Evolutionary conservation across 2,797 vertebrate genomes (phyloP).

Genomic region (Gobionotothen gibberifrons): DNA sequence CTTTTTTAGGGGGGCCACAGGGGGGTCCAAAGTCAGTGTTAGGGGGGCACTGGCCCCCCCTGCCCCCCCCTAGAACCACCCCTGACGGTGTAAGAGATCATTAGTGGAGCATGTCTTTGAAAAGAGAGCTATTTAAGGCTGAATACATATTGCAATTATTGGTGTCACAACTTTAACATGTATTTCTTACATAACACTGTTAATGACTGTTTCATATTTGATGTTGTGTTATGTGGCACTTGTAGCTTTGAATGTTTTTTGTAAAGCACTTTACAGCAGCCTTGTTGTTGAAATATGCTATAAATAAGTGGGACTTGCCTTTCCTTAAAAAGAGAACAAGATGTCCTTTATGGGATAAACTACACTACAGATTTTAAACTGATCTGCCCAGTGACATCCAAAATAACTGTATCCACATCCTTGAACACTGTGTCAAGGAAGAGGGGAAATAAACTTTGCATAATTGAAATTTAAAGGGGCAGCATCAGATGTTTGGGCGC

Average conservation of each 20-base stretch:
- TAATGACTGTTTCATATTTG: too few species aligned
- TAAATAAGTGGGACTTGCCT: too few species aligned
- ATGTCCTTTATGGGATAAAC: slow-evolving; percentile 9
- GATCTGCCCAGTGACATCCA: slow-evolving; percentile 15
- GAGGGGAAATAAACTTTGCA: slow-evolving; percentile 60
- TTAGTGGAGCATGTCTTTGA: slow-evolving; percentile 13
- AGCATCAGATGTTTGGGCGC: slow-evolving; percentile 30
- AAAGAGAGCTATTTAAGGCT: slow-evolving; percentile 17
- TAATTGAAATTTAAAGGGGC: slow-evolving; percentile 64
- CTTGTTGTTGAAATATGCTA: too few species aligned
- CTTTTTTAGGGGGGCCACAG: too few species aligned
- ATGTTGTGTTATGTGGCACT: too few species aligned
- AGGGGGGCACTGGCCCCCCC: too few species aligned
- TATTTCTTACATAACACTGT: too few species aligned
- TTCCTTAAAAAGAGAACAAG: not conserved
- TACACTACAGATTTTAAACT: not conserved
- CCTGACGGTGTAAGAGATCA: slow-evolving; percentile 11
- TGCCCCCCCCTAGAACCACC: too few species aligned
- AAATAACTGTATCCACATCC: slow-evolving; percentile 30
- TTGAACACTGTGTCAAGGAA: slow-evolving; percentile 30
- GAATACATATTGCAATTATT: not conserved
- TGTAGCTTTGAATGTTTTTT: too few species aligned
- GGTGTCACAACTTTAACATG: too few species aligned
- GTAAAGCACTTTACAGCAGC: too few species aligned
- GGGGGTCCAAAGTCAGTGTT: too few species aligned